Evolutionary conservation across 2,888 invertebrate genomes (phyloP), one percentile per base, ranked within the genome.

Genomic region (Macroteleia sp.): DNA sequence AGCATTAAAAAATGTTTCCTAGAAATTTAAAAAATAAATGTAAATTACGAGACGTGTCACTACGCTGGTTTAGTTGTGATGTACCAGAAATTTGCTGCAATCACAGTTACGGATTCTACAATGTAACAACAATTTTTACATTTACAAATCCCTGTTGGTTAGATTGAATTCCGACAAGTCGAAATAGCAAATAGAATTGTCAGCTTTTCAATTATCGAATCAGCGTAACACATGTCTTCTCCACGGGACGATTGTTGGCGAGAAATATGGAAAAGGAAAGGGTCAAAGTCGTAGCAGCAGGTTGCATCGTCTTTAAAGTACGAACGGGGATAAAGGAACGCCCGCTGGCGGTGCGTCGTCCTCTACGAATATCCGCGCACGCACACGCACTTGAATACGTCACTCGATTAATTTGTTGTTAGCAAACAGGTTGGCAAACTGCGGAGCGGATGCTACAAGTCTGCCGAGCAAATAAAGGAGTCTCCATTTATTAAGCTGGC

Each of bases 351-450:
- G 73, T 79, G 71, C 79, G 82, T 83, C 83, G 80, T 81, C 81
- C 73, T 84, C 82, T 74, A 28, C 50, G 66, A 67, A 50, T 62
- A 73, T 59, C 20, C 69, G 66, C 66, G 74, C 75, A 62, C 62
- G 75, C 71, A 64, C 67, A 67, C 77, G 74, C 80, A 67, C 67
- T 67, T 66, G 71, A 71, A 88, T 88, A 87, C 87, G 88, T 88
- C 86, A 87, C 86, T 84, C 87, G 89, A 90, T 89, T 90, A 90
- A 90, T 90, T 90, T 89, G 89, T 89, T 88, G 88, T 88, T 89
- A 86, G 89, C 89, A 88, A 90, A 89, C 89, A 89, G 88, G 89
- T 89, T 90, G 88, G 88, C 87, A 87, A 89, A 89, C 86, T 85
- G 87, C 85, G 84, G 84, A 87, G 86, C 87, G 88, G 87, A 87